A percentile compares a stretch with the other conserved stretches of the same genome.
Evolutionary conservation across 2,113 vertebrate species (phyloP).

Genomic region (Melanostigma gelatinosum): DNA sequence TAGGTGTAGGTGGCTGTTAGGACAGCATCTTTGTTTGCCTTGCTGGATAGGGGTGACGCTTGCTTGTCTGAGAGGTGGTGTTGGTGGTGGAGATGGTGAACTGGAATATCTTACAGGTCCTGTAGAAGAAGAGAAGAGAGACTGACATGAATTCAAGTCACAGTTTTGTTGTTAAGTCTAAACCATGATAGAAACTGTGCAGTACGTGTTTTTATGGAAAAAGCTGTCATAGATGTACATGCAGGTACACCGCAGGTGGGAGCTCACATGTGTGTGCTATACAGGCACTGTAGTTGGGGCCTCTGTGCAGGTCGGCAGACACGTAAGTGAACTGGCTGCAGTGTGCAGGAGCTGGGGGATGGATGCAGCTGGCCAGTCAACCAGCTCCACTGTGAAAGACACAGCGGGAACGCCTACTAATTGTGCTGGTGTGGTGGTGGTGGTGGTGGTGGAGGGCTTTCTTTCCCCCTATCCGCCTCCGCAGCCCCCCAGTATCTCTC

Average conservation of each 20-base stretch:
- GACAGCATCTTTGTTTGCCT: slow-evolving; percentile 43
- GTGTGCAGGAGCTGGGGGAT: slow-evolving; percentile 57
- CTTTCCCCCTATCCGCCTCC: slow-evolving; percentile 54
- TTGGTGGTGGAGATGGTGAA: slow-evolving; percentile 44
- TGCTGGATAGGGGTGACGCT: slow-evolving; percentile 43
- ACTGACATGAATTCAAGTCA: slow-evolving; percentile 13
- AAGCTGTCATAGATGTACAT: neutral
- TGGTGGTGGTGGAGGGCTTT: slow-evolving; percentile 16
- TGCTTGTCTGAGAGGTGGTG: slow-evolving; percentile 44
- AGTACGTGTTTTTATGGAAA: neutral
- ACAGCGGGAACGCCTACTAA: slow-evolving; percentile 76
- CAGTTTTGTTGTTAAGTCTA: neutral
- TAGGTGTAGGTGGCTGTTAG: slow-evolving; percentile 43
- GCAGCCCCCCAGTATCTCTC: slow-evolving; percentile 48
- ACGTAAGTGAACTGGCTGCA: slow-evolving; percentile 62
- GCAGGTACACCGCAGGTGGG: neutral
- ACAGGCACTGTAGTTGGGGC: neutral
- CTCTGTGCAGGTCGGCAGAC: slow-evolving; percentile 36
- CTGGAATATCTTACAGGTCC: slow-evolving; percentile 76
- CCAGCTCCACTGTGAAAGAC: slow-evolving; percentile 66
- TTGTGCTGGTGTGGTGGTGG: slow-evolving; percentile 62
- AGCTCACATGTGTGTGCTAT: neutral
- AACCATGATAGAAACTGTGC: neutral
- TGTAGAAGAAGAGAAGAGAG: slow-evolving; percentile 39
- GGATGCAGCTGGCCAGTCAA: slow-evolving; percentile 72